phyloP scores from a whole-genome alignment of 2,888 invertebrate genomes.

The Phengaris arion region DNA sequence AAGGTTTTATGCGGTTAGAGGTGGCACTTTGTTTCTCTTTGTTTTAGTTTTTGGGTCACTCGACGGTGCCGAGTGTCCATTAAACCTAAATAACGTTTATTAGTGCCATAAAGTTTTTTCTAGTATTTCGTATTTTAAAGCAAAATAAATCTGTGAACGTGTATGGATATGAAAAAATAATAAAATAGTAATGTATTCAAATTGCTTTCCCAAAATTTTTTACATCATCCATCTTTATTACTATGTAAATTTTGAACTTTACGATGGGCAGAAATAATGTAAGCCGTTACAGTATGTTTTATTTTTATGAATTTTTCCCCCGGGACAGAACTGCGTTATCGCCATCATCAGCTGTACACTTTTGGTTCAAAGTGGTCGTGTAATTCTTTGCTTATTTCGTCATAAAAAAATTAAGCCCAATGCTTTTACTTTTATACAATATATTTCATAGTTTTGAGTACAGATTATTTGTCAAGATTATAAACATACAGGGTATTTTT shows the following conservation, averaged over 20 bases:
- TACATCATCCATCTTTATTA: constrained; percentile 21
- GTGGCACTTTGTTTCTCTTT: background rate
- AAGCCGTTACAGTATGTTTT: background rate
- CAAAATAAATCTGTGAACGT: background rate
- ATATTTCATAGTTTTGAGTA: background rate
- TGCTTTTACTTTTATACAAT: background rate
- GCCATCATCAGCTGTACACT: constrained; percentile 3
- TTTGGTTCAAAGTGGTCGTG: background rate
- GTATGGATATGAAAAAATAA: background rate
- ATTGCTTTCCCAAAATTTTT: constrained; percentile 4
- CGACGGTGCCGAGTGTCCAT: background rate
- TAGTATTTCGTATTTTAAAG: too few relatives aligned
- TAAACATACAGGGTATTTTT: too few relatives aligned
- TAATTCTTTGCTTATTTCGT: background rate
- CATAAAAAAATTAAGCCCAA: too few relatives aligned
- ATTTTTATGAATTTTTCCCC: constrained; percentile 6
- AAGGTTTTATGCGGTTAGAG: background rate
- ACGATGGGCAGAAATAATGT: background rate
- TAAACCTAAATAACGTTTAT: background rate
- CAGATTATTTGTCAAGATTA: background rate
- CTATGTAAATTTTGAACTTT: constrained; percentile 25
- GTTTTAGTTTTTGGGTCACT: constrained; percentile 11
- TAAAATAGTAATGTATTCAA: constrained; percentile 14
- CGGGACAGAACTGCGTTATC: background rate
- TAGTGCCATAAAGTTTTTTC: too few relatives aligned